Evolutionary conservation across 1,140 invertebrate genomes (phyloP).

Genomic region (Dicyema japonicum): DNA sequence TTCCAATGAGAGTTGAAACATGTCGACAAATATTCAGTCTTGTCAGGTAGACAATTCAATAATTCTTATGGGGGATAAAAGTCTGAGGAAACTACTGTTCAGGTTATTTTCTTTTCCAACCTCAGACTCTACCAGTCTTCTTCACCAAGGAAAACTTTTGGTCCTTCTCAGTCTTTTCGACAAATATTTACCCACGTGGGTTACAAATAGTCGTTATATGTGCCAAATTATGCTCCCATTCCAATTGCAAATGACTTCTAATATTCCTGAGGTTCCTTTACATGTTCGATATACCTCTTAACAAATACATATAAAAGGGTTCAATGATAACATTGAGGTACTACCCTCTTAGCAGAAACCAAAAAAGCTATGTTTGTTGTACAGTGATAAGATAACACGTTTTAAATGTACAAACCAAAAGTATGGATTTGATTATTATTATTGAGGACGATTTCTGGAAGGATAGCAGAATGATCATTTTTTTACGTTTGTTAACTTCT

Average conservation of each 20-base stretch:
- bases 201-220: no score
- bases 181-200: no score
- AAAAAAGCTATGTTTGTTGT: constrained; percentile 45
- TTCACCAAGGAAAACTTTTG: no score
- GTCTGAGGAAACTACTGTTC: no score
- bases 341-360: constrained; percentile 50
- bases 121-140: no score
- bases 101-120: no score
- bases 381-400: constrained; percentile 52
- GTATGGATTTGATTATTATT: constrained; percentile 9
- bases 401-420: constrained; percentile 58
- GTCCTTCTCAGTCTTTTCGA: no score
- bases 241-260: constrained; percentile 38
- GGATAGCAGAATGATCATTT: constrained; percentile 80
- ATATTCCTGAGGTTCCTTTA: constrained; percentile 26
- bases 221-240: constrained; percentile 52
- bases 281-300: constrained; percentile 27
- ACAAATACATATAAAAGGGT: constrained; percentile 13
- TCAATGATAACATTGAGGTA: constrained; percentile 31
- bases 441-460: constrained; percentile 53
- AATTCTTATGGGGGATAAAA: no score
- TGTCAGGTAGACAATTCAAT: constrained; percentile 21
- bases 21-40: constrained; percentile 42
- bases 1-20: constrained; percentile 32
- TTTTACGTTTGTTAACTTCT: constrained; percentile 58